Percentiles rank a stretch among this genome's conserved stretches.
These are phyloP conservation scores for Araneus ventricosus DNA, from an alignment of 1,140 invertebrate genomes.

Conservation along the genomic window DNA sequence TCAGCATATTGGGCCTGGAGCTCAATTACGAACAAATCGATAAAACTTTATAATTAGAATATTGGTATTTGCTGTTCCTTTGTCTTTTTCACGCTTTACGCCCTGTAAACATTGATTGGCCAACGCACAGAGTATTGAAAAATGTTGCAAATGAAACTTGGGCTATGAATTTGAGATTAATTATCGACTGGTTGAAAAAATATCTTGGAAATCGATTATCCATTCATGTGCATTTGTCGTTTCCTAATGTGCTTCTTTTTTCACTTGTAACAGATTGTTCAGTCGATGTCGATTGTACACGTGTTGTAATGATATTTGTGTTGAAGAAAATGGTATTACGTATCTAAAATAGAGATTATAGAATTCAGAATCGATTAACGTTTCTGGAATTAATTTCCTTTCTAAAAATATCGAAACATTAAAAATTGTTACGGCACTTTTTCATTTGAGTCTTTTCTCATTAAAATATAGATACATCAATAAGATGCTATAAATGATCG, in stretches of 20 bases:
- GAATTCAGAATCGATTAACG: no score
- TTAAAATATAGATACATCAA: no score
- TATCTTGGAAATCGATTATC: not conserved
- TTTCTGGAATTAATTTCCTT: no score
- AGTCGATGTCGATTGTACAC: no score
- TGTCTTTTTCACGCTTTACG: not conserved
- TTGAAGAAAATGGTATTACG: no score
- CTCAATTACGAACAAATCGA: not conserved
- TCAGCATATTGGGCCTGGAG: not conserved
- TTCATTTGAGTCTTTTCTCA: no score
- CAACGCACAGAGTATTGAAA: not conserved
- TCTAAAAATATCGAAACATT: no score
- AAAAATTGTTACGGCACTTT: no score
- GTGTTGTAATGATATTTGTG: no score
- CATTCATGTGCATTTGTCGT: not conserved
- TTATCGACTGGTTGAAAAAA: not conserved
- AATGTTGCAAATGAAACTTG: not conserved
- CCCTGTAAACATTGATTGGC: not conserved
- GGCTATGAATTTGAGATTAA: slow-evolving; percentile 9
- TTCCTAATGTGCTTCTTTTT: not conserved
- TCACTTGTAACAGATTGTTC: no score
- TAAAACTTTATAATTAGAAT: slow-evolving; percentile 11
- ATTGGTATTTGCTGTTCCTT: slow-evolving; percentile 7
- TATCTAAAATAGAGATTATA: no score
- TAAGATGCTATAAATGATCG: no score